Evolutionary conservation across 2,888 invertebrate genomes (phyloP), one percentile per base, ranked within the genome.

Genomic region (Drosophila peninsularis): DNA sequence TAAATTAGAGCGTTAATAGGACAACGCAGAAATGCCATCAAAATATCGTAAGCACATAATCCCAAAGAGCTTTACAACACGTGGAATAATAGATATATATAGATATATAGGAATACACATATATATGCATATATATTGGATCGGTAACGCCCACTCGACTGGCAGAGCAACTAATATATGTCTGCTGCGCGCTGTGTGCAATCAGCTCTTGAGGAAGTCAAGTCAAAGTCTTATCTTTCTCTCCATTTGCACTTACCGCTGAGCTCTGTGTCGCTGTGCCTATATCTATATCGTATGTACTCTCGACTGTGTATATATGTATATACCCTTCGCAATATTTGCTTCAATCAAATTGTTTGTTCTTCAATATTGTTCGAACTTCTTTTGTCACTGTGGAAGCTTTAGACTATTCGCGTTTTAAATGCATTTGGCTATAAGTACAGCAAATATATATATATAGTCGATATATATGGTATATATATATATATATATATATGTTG

Each of bases 301-400:
- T n/a, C n/a, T n/a, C n/a, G n/a, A n/a, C n/a, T n/a, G n/a, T n/a
- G n/a, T n/a, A n/a, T 50, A 37, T 44, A 37, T 47, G 36, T 34
- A 1, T 56, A n/a, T 50, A 34, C 62, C 10, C 24, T 24, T 17
- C 14, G 34, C 50, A n/a, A 36, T 78, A 60, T 66, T 62, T 78
- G 56, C 56, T 61, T 75, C 62, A 75, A 74, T 78, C 75, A 75
- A 78, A 53, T 63, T 63, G 60, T 75, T 78, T 75, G 75, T 73
- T 74, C 57, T 34, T 34, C 19, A 9, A 10, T 37, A 37, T 66
- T 13, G 24, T 44, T 42, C 34, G 41, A 47, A 30, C 49, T 57
- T 62, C 55, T 62, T 58, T 64, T 49, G 49, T 45, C 47, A 41
- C 50, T 54, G 49, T 34, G 41, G 21, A 21, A 19, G 34, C 13